Evolutionary conservation across 2,113 vertebrate genomes (phyloP).

Genomic region (Antennarius striatus): DNA sequence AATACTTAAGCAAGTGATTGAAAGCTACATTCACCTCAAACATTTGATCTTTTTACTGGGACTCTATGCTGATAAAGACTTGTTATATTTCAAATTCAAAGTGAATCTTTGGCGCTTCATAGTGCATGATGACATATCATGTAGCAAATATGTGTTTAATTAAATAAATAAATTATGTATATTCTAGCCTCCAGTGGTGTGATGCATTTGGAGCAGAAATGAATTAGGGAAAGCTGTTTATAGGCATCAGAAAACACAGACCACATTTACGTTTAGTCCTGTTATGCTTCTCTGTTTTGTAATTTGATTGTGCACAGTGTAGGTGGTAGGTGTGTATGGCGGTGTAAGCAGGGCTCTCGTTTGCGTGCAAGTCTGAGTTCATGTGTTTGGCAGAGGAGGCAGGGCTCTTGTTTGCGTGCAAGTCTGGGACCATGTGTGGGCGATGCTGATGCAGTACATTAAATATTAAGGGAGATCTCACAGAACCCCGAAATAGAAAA

Average conservation of each 20-base stretch:
- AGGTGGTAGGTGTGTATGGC: conserved; percentile 70
- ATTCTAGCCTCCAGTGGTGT: conserved; percentile 47
- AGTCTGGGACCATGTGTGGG: conserved; percentile 77
- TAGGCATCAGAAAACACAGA: conserved; percentile 37
- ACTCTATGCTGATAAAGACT: neutral
- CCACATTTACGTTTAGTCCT: conserved; percentile 56
- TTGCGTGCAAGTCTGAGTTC: conserved; percentile 76
- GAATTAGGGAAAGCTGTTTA: conserved; percentile 44
- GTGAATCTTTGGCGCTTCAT: neutral
- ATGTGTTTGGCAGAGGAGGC: conserved; percentile 65
- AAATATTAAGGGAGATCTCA: conserved; percentile 80
- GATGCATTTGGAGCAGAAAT: conserved; percentile 63
- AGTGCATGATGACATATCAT: conserved; percentile 10
- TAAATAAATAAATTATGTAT: conserved; percentile 11
- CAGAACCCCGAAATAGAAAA: conserved; percentile 73
- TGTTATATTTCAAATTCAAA: conserved; percentile 4
- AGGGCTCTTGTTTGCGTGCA: conserved; percentile 71
- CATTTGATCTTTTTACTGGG: neutral
- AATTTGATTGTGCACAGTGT: conserved; percentile 66
- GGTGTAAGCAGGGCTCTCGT: conserved; percentile 70
- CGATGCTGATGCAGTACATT: conserved; percentile 80
- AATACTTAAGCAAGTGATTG: neutral
- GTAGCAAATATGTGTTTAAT: neutral
- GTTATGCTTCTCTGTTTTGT: conserved; percentile 63
- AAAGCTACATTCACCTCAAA: too few relatives aligned